Percentiles rank a stretch among this genome's conserved stretches.
phyloP scores from a whole-genome alignment of 2,113 vertebrate genomes.

The Phodopus roborovskii region DNA sequence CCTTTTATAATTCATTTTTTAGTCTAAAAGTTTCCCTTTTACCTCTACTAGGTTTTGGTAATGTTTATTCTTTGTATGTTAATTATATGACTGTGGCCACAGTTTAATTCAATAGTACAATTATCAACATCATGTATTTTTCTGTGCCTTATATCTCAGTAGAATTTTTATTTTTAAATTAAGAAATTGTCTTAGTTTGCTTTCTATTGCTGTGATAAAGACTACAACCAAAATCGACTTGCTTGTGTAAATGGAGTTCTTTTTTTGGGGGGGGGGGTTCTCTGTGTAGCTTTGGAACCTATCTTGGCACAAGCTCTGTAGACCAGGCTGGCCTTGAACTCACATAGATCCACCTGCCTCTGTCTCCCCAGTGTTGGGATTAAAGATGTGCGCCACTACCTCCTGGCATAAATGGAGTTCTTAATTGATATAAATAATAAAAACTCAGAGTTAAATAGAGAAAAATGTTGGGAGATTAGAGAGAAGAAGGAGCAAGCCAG shows the following conservation, averaged over 20 bases:
- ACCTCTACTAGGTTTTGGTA: background rate
- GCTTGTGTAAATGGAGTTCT: background rate
- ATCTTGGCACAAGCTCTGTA: no score
- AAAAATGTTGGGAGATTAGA: no score
- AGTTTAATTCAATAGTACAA: background rate
- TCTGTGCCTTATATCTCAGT: background rate
- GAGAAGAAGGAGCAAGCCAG: no score
- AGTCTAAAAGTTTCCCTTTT: background rate
- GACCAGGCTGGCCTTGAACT: no score
- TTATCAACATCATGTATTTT: background rate
- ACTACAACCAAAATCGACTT: background rate
- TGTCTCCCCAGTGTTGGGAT: no score
- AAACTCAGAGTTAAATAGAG: no score
- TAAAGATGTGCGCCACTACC: no score
- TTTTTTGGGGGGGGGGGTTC: no score
- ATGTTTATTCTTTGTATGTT: constrained; percentile 6
- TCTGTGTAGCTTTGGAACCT: no score
- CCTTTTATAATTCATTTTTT: background rate
- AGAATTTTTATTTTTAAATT: constrained; percentile 50
- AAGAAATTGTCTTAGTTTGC: background rate
- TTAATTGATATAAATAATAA: no score
- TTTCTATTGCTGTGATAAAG: background rate
- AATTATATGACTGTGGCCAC: constrained; percentile 4
- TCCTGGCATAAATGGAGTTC: no score
- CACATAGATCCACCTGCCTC: no score